Base-by-base conservation (phyloP, 2,113 vertebrate genomes). In the Gymnarchus niloticus region DNA sequence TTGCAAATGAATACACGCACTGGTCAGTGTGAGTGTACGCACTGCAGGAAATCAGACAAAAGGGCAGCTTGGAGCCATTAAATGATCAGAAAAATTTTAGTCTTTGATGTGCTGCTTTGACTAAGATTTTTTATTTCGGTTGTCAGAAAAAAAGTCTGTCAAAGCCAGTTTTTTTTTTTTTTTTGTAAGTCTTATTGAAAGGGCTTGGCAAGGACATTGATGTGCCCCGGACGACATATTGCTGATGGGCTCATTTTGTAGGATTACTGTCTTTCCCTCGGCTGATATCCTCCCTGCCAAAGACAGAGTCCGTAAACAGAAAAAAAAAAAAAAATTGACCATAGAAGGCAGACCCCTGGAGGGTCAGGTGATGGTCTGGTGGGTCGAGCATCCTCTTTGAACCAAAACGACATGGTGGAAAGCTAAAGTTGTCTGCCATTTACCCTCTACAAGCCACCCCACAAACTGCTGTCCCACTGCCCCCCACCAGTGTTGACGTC, bases 341-440 rank as follows among this genome's bases (percentile, higher is more conserved):
- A 44, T 73, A n/a, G 78, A 84, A 51, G 25, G 80, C 46, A 65
- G 86, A 88, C 86, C 88, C 86, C 85, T 14, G 81, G 81, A 85
- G 86, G 2, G 14, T 19, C 28, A 17, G 4, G 65, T 0, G 28
- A 6, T 37, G 28, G 87, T 90, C 88, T 86, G 77, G 81, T 54
- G 28, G 1, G 84, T 82, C 65, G 61, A 59, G 33, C 41, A 54
- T 69, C 61, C 33, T 80, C 21, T 41, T 84, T 86, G 49, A 86
- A 25, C 51, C 65, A 6, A 28, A 6, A 83, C 17, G n/a, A 28
- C 28, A 54, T 6, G 14, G 52, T 14, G 5, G 52, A 7, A 46
- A 33, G 73, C 19, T 37, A n/a, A 12, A n/a, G 59, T n/a, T 65
- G 2, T 17, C 25, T 1, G n/a, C 73, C 9, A 19, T 49, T 17